These are phyloP conservation scores for Solea senegalensis DNA, from an alignment of 2,113 vertebrate species.

Conservation along the genomic window DNA sequence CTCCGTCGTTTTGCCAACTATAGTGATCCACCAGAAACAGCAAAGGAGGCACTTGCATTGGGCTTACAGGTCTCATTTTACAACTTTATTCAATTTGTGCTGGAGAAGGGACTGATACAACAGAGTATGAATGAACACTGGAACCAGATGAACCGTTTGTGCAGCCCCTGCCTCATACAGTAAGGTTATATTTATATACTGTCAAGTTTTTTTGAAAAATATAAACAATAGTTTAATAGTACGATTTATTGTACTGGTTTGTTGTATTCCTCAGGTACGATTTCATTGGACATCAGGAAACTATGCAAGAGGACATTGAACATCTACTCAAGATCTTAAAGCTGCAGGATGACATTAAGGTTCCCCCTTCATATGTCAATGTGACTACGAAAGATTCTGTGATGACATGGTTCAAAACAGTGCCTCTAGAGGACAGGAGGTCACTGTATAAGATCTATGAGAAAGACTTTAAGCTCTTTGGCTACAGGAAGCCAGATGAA, in stretches of 20 bases:
- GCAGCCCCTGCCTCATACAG: constrained; percentile 54
- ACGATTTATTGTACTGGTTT: neutral
- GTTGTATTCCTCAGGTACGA: constrained; percentile 44
- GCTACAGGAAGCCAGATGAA: constrained; percentile 22
- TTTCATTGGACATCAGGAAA: constrained; percentile 56
- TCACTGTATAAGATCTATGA: constrained; percentile 47
- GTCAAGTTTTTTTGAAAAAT: too few species aligned
- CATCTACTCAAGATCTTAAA: constrained; percentile 29
- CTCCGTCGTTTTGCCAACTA: constrained; percentile 17
- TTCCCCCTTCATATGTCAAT: constrained; percentile 35
- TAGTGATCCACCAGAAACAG: neutral
- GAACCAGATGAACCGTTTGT: constrained; percentile 48
- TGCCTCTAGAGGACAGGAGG: constrained; percentile 50
- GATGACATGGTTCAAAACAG: constrained; percentile 21
- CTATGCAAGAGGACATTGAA: constrained; percentile 33
- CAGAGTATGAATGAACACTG: constrained; percentile 35
- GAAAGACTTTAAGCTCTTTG: constrained; percentile 50
- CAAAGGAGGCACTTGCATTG: neutral
- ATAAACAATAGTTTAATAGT: too few species aligned
- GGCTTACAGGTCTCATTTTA: constrained; percentile 1
- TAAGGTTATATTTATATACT: constrained; percentile 10
- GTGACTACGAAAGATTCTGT: neutral
- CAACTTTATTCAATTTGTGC: constrained; percentile 52
- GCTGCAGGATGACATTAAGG: constrained; percentile 7
- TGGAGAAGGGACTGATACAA: constrained; percentile 20